A percentile compares a stretch with the other conserved stretches of the same genome.
Conservation (phyloP, 1,140 invertebrate genomes). For the Calliphora vicina region DNA sequence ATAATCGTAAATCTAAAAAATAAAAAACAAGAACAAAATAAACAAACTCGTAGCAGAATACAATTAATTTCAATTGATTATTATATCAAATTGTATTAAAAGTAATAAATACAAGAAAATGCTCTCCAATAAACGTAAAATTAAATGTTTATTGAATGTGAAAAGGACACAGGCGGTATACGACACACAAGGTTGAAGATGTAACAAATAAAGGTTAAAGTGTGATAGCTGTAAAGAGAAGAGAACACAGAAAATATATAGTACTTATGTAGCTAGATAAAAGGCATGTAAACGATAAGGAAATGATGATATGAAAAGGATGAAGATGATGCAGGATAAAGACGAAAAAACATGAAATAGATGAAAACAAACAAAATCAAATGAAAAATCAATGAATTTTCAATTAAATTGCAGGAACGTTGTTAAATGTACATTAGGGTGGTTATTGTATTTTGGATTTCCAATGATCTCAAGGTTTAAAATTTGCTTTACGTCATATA, state of each 20-base stretch:
- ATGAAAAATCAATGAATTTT: constrained; percentile 29
- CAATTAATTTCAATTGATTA: constrained; percentile 2
- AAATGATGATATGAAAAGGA: background rate
- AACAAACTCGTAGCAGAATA: background rate
- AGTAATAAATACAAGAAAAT: constrained; percentile 27
- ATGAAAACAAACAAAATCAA: background rate
- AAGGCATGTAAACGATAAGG: background rate
- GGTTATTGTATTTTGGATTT: too few relatives aligned
- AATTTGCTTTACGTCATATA: too few relatives aligned
- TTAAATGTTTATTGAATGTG: constrained; percentile 23
- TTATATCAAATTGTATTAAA: constrained; percentile 36
- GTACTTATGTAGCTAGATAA: background rate
- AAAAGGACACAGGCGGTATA: constrained; percentile 20
- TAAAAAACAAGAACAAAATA: too few relatives aligned
- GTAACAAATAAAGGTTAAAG: constrained; percentile 31
- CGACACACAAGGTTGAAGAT: background rate
- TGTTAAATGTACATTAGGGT: background rate
- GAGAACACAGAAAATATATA: background rate
- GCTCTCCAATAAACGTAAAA: background rate
- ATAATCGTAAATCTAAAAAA: background rate
- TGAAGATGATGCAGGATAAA: background rate
- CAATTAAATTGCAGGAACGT: background rate
- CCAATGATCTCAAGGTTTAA: too few relatives aligned
- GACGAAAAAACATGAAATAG: background rate
- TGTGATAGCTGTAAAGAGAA: background rate